These are phyloP conservation scores for Mya arenaria DNA, from an alignment of 1,140 invertebrate species.

Conservation along the genomic window DNA sequence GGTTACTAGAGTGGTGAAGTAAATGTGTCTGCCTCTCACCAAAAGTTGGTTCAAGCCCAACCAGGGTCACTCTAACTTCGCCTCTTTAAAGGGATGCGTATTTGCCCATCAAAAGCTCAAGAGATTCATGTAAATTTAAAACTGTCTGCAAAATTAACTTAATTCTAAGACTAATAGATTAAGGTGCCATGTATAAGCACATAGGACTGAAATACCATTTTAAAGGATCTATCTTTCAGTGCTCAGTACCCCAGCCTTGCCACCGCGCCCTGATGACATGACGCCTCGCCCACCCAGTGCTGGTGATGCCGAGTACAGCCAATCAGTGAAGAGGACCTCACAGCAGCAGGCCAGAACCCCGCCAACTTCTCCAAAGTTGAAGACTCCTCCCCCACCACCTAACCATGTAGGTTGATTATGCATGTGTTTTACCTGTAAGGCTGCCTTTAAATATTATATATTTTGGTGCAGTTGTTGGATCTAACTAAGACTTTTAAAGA, in stretches of 20 bases:
- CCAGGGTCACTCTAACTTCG: no score
- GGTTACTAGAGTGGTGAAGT: no score
- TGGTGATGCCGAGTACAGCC: not conserved
- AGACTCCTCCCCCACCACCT: slow-evolving; percentile 11
- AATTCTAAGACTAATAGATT: no score
- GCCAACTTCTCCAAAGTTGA: not conserved
- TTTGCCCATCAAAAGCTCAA: not conserved
- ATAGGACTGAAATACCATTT: not conserved
- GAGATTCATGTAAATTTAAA: not conserved
- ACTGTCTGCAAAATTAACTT: no score
- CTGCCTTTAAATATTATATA: no score
- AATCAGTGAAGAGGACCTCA: not conserved
- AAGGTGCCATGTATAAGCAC: no score
- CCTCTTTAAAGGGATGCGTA: no score
- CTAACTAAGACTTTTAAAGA: no score
- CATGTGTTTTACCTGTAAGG: no score
- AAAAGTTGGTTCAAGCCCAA: no score
- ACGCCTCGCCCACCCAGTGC: not conserved
- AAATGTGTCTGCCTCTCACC: no score
- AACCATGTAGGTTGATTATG: slow-evolving; percentile 48
- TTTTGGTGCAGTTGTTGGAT: no score
- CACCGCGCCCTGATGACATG: slow-evolving; percentile 39
- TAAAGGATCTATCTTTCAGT: not conserved
- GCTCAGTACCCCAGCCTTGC: slow-evolving; percentile 26
- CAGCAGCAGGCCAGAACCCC: not conserved